A percentile compares a stretch with the other conserved stretches of the same genome.
Evolutionary conservation across 1,140 invertebrate species (phyloP).

Genomic region (Trichonephila clavipes): DNA sequence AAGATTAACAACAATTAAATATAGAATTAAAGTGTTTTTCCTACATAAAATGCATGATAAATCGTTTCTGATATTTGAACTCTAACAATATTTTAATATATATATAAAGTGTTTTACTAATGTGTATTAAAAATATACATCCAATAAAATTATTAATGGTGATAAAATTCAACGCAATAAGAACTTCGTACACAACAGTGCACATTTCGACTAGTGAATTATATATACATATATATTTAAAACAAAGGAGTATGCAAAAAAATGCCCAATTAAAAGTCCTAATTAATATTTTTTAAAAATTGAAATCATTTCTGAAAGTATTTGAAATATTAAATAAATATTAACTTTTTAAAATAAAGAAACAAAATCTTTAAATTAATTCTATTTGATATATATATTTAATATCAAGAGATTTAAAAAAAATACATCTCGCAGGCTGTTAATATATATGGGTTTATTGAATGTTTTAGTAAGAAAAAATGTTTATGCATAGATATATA

Average conservation of each 20-base stretch:
- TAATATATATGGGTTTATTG: neutral
- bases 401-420: neutral
- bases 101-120: too few species aligned
- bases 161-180: too few species aligned
- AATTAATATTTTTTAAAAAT: neutral
- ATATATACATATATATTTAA: too few species aligned
- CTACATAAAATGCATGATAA: neutral
- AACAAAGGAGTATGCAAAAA: too few species aligned
- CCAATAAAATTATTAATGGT: too few species aligned
- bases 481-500: neutral
- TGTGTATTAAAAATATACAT: too few species aligned
- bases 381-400: neutral
- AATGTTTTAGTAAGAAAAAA: neutral
- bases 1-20: neutral
- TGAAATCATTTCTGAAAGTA: neutral
- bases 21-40: neutral
- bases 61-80: neutral
- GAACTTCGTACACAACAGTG: too few species aligned
- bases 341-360: neutral
- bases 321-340: neutral
- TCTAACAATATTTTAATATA: too few species aligned
- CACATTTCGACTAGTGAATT: too few species aligned
- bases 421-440: neutral
- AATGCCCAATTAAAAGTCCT: too few species aligned
- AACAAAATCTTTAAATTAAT: neutral